These are phyloP conservation scores for Trypoxylus dichotomus DNA, from an alignment of 1,140 invertebrate species.

Conservation along the genomic window DNA sequence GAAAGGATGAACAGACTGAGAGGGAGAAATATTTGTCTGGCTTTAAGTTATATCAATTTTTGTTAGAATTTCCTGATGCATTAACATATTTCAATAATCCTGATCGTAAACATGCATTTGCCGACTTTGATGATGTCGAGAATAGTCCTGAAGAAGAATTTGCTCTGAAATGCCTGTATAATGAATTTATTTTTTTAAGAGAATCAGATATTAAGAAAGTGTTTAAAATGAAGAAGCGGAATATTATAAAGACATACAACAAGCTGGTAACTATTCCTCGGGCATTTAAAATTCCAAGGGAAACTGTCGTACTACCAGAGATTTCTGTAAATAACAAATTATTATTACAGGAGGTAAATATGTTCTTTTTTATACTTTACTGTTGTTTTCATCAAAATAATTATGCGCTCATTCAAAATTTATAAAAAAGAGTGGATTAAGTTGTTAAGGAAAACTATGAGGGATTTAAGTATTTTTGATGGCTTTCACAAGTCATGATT, in stretches of 20 bases:
- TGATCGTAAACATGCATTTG: conserved; percentile 42
- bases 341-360: conserved; percentile 54
- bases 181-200: conserved; percentile 40
- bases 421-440: too few relatives aligned
- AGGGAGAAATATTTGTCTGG: not conserved
- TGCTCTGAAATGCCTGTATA: conserved; percentile 51
- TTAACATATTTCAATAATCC: conserved; percentile 55
- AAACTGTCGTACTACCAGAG: conserved; percentile 33
- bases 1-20: not conserved
- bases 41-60: conserved; percentile 53
- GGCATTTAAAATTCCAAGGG: conserved; percentile 42
- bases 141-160: conserved; percentile 32
- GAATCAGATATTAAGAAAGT: conserved; percentile 46
- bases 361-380: not conserved
- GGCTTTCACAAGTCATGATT: too few relatives aligned
- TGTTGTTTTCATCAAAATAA: not conserved
- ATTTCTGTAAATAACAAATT: conserved; percentile 31
- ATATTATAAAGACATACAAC: conserved; percentile 38
- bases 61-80: conserved; percentile 61
- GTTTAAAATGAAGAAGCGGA: conserved; percentile 39
- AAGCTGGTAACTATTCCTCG: conserved; percentile 37
- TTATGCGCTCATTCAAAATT: too few relatives aligned
- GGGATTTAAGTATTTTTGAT: too few relatives aligned
- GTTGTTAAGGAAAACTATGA: too few relatives aligned
- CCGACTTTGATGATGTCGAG: conserved; percentile 11